A percentile compares a stretch with the other conserved stretches of the same genome.
Conservation (phyloP, 2,113 vertebrate genomes). For the Arizona elegans region DNA sequence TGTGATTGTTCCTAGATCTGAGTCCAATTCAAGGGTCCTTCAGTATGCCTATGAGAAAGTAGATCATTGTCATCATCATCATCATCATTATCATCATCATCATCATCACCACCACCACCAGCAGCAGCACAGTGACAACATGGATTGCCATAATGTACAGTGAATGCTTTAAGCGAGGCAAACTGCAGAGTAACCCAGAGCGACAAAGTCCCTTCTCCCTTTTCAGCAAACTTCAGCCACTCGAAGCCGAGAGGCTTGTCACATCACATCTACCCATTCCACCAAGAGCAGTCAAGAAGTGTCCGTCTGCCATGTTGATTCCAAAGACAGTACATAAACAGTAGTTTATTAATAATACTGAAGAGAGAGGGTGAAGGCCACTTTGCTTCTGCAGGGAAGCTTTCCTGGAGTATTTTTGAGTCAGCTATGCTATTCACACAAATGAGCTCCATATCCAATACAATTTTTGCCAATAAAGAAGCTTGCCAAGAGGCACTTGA, state of each 20-base stretch:
- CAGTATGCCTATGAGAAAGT: background rate
- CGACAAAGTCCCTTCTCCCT: background rate
- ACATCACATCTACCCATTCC: background rate
- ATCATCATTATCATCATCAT: background rate
- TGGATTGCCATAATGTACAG: background rate
- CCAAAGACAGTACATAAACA: background rate
- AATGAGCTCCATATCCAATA: background rate
- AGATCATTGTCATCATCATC: background rate
- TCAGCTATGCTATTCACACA: background rate
- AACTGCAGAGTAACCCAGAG: background rate
- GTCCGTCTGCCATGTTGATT: background rate
- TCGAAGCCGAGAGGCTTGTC: background rate
- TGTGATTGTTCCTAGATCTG: background rate
- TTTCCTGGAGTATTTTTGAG: background rate
- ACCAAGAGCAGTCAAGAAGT: slow-evolving; percentile 7
- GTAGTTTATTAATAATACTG: background rate
- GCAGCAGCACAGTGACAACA: background rate
- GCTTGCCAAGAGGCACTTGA: slow-evolving; percentile 13
- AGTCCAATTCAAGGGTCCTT: background rate
- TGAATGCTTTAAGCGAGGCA: background rate
- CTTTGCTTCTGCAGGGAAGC: background rate
- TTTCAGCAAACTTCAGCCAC: background rate
- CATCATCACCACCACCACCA: too few relatives aligned
- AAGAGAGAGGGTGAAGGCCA: background rate
- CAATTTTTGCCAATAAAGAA: background rate